A percentile compares a stretch with the other conserved stretches of the same genome.
phyloP scores from a whole-genome alignment of 1,140 invertebrate genomes.

The Euura saliciscinereae region DNA sequence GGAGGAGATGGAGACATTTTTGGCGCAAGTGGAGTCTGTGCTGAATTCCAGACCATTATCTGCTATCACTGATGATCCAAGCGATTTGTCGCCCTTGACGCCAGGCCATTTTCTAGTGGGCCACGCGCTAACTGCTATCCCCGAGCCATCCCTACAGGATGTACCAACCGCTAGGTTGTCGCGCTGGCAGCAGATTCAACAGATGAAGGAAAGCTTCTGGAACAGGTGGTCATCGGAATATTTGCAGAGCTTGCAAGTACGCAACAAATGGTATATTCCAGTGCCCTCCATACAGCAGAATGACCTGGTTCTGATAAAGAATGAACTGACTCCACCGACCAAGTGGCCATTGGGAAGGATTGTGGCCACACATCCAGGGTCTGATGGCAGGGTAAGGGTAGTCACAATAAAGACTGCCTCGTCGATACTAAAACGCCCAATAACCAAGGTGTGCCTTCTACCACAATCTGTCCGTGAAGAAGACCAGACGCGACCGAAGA shows the following conservation, averaged over 20 bases:
- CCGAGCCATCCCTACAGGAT: background rate
- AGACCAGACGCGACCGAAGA: too few species aligned
- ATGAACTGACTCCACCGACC: background rate
- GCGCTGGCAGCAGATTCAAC: conserved; percentile 8
- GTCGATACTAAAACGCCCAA: too few species aligned
- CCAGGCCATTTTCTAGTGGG: background rate
- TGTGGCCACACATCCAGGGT: background rate
- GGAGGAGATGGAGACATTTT: background rate
- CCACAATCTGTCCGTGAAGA: too few species aligned
- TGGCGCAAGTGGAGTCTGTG: conserved; percentile 6
- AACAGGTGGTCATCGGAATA: conserved; percentile 9
- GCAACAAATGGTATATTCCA: background rate
- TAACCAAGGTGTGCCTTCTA: too few species aligned
- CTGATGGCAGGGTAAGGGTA: background rate
- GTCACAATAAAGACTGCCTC: background rate
- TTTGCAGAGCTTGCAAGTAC: background rate
- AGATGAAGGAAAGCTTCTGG: conserved; percentile 4
- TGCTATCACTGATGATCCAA: background rate
- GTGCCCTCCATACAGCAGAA: background rate
- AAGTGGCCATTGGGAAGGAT: background rate
- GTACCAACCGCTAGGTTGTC: background rate
- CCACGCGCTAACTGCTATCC: background rate
- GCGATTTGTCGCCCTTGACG: background rate
- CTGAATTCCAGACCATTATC: conserved; percentile 19
- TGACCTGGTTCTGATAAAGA: background rate